Base-by-base conservation (phyloP, 2,888 invertebrate species). In the Julus scanicus region DNA sequence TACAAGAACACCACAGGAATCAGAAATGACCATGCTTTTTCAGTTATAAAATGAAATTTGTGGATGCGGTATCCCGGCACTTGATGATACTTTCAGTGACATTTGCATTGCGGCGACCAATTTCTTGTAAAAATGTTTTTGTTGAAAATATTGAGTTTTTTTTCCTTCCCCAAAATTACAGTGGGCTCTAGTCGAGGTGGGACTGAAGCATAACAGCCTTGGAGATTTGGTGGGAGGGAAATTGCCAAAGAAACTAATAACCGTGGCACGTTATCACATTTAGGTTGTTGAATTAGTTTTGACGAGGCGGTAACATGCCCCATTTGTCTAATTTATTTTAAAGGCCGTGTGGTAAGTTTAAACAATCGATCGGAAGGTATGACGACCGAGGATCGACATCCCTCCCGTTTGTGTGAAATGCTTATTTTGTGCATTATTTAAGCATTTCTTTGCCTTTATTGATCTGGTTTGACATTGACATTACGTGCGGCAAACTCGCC, bases 401-500 rank as follows among this genome's bases (percentile, higher is more conserved):
- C 53, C 53, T 48, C 53, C 15, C 53, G 53, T 20, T 63, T 63
- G 63, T 20, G 8, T 17, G 17, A n/a, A 63, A 63, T 63, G 63
- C 17, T 63, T 6, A 63, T 17, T 63, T 63, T n/a, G 63, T 63
- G 63, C 63, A 63, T 63, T 63, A 63, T 63, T 53, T 20, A 63
- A 63, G 5, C 63, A n/a, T 63, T 63, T 63, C 63, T 63, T 63
- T 63, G 63, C 63, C 63, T n/a, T n/a, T 63, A 63, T 63, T 63
- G 63, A 63, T 63, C n/a, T 20, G 15, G n/a, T 63, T 63, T 63
- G 63, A 63, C 63, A 63, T 63, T 63, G 63, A 63, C 63, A 63
- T 63, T 63, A 20, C 63, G 20, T 63, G 63, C 63, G n/a, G 17
- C n/a, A 6, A 17, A 17, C 17, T 63, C 63, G 15, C n/a, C 3